Conservation (phyloP, 2,113 vertebrate genomes). For the Mirounga angustirostris region DNA sequence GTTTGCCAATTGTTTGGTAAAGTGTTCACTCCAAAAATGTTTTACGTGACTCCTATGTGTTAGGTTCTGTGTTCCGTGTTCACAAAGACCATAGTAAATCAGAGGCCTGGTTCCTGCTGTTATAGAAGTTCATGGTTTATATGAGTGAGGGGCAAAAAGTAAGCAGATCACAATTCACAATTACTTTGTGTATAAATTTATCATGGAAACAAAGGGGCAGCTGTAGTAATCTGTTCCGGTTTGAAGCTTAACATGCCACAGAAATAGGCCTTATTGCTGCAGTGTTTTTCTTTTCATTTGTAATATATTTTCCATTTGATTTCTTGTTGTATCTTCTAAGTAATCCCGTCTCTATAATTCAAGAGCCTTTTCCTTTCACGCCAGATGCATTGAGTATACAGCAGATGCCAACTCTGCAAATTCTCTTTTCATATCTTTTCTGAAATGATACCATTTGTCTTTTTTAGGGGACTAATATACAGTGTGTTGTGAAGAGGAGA, state of each 20-base stretch:
- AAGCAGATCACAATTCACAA: not conserved
- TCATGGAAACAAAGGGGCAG: not conserved
- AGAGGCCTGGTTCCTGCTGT: not conserved
- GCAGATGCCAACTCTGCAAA: not conserved
- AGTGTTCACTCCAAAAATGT: not conserved
- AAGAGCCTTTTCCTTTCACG: not conserved
- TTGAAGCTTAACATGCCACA: not conserved
- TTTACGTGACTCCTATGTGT: not conserved
- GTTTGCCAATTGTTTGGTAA: not conserved
- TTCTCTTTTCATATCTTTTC: not conserved
- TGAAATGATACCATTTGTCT: slow-evolving; percentile 20
- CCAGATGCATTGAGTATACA: not conserved
- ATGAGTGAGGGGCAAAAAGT: not conserved
- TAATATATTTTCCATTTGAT: slow-evolving; percentile 12
- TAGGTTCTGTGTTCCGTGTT: not conserved
- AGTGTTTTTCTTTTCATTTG: slow-evolving; percentile 13
- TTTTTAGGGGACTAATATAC: not conserved
- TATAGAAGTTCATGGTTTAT: not conserved
- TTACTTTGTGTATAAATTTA: not conserved
- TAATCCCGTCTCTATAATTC: slow-evolving; percentile 1
- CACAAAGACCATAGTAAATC: not conserved
- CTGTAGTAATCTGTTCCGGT: not conserved
- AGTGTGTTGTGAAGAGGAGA: not conserved
- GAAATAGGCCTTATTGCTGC: not conserved
- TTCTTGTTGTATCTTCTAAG: slow-evolving; percentile 19